Percentiles rank a stretch among this genome's conserved stretches.
Conservation (phyloP, 1,140 invertebrate species). For the Dryas iulia region DNA sequence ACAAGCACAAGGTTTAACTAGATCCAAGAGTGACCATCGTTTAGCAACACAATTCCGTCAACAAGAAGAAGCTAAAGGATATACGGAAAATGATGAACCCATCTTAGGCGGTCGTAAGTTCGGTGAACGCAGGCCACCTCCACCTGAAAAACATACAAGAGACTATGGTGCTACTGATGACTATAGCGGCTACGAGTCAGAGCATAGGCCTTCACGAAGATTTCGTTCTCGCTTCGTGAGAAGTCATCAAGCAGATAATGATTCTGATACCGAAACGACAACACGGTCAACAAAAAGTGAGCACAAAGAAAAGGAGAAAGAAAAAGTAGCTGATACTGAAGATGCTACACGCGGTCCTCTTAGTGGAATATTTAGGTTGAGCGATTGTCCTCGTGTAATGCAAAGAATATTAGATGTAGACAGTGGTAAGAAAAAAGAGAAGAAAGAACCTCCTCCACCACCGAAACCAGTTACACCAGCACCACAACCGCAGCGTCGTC, state of each 20-base stretch:
- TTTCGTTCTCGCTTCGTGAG: constrained; percentile 87
- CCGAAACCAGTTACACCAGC: constrained; percentile 80
- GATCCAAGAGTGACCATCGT: constrained; percentile 96
- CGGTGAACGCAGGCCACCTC: constrained; percentile 83
- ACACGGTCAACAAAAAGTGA: constrained; percentile 82
- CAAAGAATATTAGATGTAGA: constrained; percentile 92
- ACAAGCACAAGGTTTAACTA: constrained; percentile 88
- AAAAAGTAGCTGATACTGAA: constrained; percentile 92
- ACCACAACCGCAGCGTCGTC: constrained; percentile 68
- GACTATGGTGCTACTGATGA: constrained; percentile 81
- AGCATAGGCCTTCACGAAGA: constrained; percentile 82
- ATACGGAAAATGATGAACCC: constrained; percentile 81
- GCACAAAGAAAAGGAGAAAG: constrained; percentile 84
- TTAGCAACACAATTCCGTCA: constrained; percentile 93
- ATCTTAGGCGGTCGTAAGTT: constrained; percentile 86
- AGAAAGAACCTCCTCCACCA: constrained; percentile 81
- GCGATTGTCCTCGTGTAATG: constrained; percentile 94
- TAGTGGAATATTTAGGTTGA: constrained; percentile 92
- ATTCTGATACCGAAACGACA: constrained; percentile 85
- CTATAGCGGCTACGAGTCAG: constrained; percentile 83
- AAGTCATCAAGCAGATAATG: constrained; percentile 84
- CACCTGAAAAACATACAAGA: constrained; percentile 75
- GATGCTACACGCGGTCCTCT: constrained; percentile 93
- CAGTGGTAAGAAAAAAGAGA: constrained; percentile 88
- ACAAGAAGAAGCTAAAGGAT: constrained; percentile 87